Evolutionary conservation across 2,113 vertebrate species (phyloP), one percentile per base, ranked within the genome.

Genomic region (Loxodonta africana): DNA sequence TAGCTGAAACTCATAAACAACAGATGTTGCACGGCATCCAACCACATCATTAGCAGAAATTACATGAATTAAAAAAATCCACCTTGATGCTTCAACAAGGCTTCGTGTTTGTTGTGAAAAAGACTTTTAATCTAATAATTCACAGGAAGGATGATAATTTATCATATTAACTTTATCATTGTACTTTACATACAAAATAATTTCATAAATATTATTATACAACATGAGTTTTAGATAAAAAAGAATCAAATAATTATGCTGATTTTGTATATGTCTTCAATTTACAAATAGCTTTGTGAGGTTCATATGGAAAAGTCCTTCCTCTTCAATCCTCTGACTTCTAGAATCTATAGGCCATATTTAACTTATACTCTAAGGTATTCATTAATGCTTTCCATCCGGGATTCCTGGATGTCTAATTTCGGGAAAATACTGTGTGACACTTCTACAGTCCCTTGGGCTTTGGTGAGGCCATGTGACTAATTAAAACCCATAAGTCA

Each of bases 1-100:
- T 81, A 81, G 57, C 8, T 82, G 41, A 63, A 91, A 84, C 25
- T 90, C 88, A 65, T 90, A 94, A 96, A 95, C 71, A 90, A 88
- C 90, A 97, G 96, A 88, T 92, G 76, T 48, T 76, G 8, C 37
- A 25, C 51, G 85, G 48, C 37, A 77, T 76, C 76, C 21, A 65
- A 12, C 18, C 10, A 33, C 18, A 77, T 81, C 30, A 87, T 95
- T 86, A 93, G 48, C 44, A 93, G 63, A 96, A 92, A 96, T 81
- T 62, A n/a, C 23, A 60, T 17, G 15, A 83, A 71, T 89, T 95
- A 2, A 67, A 87, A 90, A n/a, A 30, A 20, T 18, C 5, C 26
- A 84, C 37, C 37, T 88, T 93, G 63, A 6, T 83, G 2, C 48
- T 46, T 67, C 84, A 78, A 26, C 26, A 77, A 57, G 74, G 11